A percentile compares a stretch with the other conserved stretches of the same genome.
These are phyloP conservation scores for Leptatherina wallacei DNA, from an alignment of 2,797 vertebrate genomes.

Conservation along the genomic window DNA sequence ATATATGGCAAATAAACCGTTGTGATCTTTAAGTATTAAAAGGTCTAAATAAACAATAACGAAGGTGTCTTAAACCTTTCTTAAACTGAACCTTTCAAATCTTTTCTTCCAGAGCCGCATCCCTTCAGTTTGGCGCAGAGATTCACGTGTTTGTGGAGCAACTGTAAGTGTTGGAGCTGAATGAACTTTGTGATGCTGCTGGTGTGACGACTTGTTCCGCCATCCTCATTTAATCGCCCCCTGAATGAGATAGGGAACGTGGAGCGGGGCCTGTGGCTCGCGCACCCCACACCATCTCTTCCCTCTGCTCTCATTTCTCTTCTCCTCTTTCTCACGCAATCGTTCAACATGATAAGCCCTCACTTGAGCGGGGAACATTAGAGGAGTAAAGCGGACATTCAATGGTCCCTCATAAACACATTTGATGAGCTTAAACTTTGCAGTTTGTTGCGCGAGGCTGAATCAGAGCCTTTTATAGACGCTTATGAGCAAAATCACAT, in stretches of 20 bases:
- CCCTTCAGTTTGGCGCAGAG: too few relatives aligned
- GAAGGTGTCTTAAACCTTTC: too few relatives aligned
- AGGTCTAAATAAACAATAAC: too few relatives aligned
- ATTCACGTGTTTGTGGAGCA: too few relatives aligned
- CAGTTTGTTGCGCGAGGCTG: neutral
- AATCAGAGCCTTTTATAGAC: conserved; percentile 15
- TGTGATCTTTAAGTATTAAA: too few relatives aligned
- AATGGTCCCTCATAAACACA: too few relatives aligned
- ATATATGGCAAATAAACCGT: too few relatives aligned
- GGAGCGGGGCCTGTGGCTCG: conserved; percentile 5
- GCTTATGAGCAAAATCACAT: conserved; percentile 7
- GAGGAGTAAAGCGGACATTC: neutral
- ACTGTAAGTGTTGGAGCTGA: too few relatives aligned
- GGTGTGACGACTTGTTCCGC: neutral
- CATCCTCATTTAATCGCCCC: neutral
- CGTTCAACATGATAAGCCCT: conserved; percentile 39
- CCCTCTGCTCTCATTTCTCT: neutral
- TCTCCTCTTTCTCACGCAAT: conserved; percentile 65
- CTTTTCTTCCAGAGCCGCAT: too few relatives aligned
- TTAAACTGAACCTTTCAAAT: too few relatives aligned
- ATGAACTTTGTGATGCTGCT: too few relatives aligned
- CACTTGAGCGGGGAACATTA: conserved; percentile 39
- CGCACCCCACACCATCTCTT: neutral
- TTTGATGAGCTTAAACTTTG: neutral
- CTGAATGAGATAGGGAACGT: conserved; percentile 6